phyloP scores from a whole-genome alignment of 35 echinoderm and acorn worm genomes.

The Amphiura filiformis region DNA sequence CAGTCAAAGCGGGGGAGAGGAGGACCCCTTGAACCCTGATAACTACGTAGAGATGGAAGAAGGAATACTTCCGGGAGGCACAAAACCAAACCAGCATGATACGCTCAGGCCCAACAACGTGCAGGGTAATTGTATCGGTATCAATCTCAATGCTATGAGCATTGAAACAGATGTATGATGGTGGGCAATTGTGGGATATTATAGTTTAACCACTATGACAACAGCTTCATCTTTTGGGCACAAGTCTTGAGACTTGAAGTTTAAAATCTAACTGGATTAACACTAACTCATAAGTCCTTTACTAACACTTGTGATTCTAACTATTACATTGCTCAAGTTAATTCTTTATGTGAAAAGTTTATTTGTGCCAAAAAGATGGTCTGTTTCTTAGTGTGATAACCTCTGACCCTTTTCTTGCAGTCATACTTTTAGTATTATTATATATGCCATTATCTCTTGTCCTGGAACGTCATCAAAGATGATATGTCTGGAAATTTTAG shows the following conservation, averaged over 20 bases:
- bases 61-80: constrained; percentile 45
- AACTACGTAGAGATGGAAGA: constrained; percentile 97
- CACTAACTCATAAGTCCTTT: no score
- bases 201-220: no score
- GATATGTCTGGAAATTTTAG: constrained; percentile 1
- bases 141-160: constrained; percentile 81
- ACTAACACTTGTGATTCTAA: no score
- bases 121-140: constrained; percentile 89
- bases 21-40: constrained; percentile 34
- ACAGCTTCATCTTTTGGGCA: no score
- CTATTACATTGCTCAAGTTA: no score
- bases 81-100: constrained; percentile 75
- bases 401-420: background rate
- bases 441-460: background rate
- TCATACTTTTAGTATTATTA: background rate
- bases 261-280: no score
- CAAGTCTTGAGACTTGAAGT: no score
- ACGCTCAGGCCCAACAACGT: constrained; percentile 79
- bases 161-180: constrained; percentile 97
- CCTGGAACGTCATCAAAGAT: background rate
- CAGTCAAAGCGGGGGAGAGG: constrained; percentile 32
- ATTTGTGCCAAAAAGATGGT: no score
- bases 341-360: no score
- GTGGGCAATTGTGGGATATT: no score
- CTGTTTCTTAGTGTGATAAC: background rate